phyloP scores from a whole-genome alignment of 2,113 vertebrate genomes.

The Actenoides hombroni region DNA sequence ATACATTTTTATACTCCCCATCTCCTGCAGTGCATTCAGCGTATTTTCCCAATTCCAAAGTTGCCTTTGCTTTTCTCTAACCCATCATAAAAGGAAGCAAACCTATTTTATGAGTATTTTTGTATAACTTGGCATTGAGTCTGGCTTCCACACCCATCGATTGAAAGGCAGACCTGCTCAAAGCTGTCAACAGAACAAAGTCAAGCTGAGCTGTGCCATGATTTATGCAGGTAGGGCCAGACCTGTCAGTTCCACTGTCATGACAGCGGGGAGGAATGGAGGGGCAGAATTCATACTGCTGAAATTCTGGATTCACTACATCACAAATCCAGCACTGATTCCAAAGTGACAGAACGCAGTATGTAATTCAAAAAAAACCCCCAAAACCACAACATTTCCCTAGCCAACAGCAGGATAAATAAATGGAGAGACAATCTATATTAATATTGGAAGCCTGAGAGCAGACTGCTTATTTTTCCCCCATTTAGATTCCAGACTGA shows the following conservation, averaged over 20 bases:
- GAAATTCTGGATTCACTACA: background rate
- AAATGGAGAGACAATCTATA: slow-evolving; percentile 2
- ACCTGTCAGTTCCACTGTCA: slow-evolving; percentile 24
- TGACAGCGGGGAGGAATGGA: background rate
- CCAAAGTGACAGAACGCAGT: background rate
- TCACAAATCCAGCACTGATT: background rate
- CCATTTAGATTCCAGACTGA: background rate
- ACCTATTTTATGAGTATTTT: background rate
- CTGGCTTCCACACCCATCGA: background rate
- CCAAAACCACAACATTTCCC: background rate
- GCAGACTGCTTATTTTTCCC: background rate
- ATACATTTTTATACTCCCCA: background rate
- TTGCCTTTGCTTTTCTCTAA: background rate
- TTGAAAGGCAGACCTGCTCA: slow-evolving; percentile 5
- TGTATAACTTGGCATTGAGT: background rate
- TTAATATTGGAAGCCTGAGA: background rate
- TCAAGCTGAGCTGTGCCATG: slow-evolving; percentile 18
- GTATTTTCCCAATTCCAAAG: background rate
- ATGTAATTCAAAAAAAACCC: background rate
- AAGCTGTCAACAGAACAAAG: slow-evolving; percentile 39
- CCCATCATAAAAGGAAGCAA: background rate
- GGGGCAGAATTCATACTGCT: background rate
- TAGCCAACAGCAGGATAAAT: slow-evolving; percentile 3
- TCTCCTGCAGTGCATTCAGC: fast-evolving
- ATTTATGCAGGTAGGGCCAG: slow-evolving; percentile 44